phyloP scores from a whole-genome alignment of 2,797 vertebrate species.

The Poeciliopsis gracilis region DNA sequence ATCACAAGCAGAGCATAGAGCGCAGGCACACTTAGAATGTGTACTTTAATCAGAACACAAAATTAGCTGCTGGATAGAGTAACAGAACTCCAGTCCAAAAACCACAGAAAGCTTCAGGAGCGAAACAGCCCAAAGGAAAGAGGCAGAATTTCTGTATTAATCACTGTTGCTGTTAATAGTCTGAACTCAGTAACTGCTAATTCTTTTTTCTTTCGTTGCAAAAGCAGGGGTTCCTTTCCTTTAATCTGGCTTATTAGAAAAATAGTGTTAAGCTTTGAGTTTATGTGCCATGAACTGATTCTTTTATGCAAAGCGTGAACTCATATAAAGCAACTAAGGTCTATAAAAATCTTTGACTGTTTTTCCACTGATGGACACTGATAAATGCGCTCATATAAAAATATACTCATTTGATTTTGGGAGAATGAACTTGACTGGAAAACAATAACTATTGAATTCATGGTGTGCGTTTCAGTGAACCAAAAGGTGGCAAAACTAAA shows the following conservation, averaged over 20 bases:
- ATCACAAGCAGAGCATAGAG: background rate
- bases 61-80: background rate
- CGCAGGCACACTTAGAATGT: background rate
- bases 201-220: background rate
- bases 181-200: background rate
- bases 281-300: background rate
- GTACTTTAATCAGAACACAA: background rate
- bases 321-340: background rate
- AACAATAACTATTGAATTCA: background rate
- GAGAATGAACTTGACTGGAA: background rate
- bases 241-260: background rate
- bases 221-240: background rate
- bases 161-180: background rate
- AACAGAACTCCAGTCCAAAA: background rate
- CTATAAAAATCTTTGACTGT: background rate
- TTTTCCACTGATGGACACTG: background rate
- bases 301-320: background rate
- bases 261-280: background rate
- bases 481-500: background rate
- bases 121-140: constrained; percentile 1
- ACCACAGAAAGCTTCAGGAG: background rate
- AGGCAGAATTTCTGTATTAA: constrained; percentile 13
- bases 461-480: background rate
- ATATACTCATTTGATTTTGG: background rate
- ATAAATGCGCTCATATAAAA: background rate